Evolutionary conservation across 2,888 invertebrate species (phyloP), one percentile per base, ranked within the genome.

Genomic region (Dasypolia templi): DNA sequence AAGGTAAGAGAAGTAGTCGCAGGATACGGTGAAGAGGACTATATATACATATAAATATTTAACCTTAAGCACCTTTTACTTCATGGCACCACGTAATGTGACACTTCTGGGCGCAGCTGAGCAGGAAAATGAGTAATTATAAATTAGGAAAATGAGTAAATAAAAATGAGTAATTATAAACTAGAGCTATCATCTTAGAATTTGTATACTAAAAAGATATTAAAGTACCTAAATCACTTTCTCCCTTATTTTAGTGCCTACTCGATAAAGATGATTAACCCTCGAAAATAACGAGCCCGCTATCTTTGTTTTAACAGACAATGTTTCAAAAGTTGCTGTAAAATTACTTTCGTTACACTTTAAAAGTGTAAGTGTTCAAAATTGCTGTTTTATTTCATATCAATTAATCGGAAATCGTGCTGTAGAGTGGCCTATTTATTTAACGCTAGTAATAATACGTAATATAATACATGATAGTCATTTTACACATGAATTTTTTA

Each of bases 241-340:
- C 81, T 86, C 87, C 86, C 85, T 86, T 88, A 78, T 88, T 89
- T 89, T 88, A 89, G 81, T 77, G 69, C 61, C 87, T 85, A 85
- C 86, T 88, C 88, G 88, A 90, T 88, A 88, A 89, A 91, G 88
- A 92, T 91, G 82, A 87, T 87, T 90, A 91, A 90, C 90, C 88
- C 89, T 90, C 81, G 77, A 87, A 90, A 90, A 89, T 89, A 90
- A 89, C 86, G 87, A 90, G 89, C 86, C 88, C 74, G 87, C 86
- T 87, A 88, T 89, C 88, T 92, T 90, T 90, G 88, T 91, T 89
- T 75, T 83, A 85, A 69, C 83, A 87, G 87, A 89, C 86, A 88
- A 89, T 90, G 87, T 89, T 90, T 79, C 88, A 88, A 82, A 88
- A 90, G 88, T 91, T 90, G 85, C 85, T 79, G 79, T 82, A 79